These are phyloP conservation scores for Teleopsis dalmanni DNA, from an alignment of 1,140 invertebrate species.

Conservation along the genomic window DNA sequence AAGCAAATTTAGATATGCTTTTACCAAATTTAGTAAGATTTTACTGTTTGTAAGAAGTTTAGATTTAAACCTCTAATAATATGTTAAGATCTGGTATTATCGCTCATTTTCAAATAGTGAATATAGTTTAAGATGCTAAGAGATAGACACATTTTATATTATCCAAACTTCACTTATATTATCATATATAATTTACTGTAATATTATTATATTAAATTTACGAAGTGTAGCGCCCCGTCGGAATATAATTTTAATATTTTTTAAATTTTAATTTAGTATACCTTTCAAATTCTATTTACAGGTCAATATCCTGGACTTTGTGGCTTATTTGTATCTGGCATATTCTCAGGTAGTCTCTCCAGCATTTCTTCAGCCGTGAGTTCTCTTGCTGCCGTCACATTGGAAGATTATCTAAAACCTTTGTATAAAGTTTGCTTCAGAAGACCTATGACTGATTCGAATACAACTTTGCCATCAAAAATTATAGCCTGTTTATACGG, in stretches of 20 bases:
- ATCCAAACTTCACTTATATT: too few species aligned
- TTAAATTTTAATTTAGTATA: not conserved
- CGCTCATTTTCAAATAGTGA: too few species aligned
- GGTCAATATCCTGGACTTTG: conserved; percentile 60
- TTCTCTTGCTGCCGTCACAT: conserved; percentile 73
- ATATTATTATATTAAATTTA: too few species aligned
- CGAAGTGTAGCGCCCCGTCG: too few species aligned
- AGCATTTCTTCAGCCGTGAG: conserved; percentile 79
- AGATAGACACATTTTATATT: too few species aligned
- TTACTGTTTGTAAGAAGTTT: not conserved
- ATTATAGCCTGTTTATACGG: conserved; percentile 63
- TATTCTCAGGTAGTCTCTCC: conserved; percentile 76
- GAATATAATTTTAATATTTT: too few species aligned
- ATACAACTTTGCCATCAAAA: conserved; percentile 50
- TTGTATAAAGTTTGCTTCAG: conserved; percentile 42
- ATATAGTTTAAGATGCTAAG: not conserved
- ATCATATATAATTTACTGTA: too few species aligned
- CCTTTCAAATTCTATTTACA: conserved; percentile 5
- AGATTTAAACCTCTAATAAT: too few species aligned
- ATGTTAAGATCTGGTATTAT: too few species aligned
- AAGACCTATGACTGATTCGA: conserved; percentile 22
- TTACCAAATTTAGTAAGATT: not conserved
- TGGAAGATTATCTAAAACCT: conserved; percentile 71
- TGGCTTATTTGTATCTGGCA: conserved; percentile 76
- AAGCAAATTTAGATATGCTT: not conserved